Evolutionary conservation across 2,113 vertebrate species (phyloP).

Genomic region (Callopanchax toddi): DNA sequence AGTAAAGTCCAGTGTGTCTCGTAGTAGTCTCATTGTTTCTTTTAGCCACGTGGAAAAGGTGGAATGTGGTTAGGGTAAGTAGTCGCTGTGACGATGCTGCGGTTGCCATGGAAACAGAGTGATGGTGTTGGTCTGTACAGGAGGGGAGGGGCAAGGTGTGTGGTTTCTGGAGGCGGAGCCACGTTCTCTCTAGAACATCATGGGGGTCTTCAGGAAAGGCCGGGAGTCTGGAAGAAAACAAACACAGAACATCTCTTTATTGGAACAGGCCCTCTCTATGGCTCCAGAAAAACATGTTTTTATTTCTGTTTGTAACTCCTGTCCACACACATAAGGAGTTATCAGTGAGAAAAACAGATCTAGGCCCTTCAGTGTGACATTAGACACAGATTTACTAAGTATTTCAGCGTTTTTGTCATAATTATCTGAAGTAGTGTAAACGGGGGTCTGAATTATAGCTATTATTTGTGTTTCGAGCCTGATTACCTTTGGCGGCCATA

Average conservation of each 20-base stretch:
- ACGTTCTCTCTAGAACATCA: constrained; percentile 69
- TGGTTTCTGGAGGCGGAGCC: constrained; percentile 15
- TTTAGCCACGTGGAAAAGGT: constrained; percentile 32
- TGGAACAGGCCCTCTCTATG: too few species aligned
- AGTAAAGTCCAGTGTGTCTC: constrained; percentile 35
- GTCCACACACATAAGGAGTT: too few species aligned
- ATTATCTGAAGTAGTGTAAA: too few species aligned
- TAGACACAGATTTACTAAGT: too few species aligned
- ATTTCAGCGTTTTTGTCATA: too few species aligned
- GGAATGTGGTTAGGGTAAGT: constrained; percentile 16
- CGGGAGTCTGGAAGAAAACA: constrained; percentile 60
- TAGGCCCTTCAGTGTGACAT: too few species aligned
- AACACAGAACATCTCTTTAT: background rate
- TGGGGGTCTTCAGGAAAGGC: constrained; percentile 70
- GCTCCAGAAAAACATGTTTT: too few species aligned
- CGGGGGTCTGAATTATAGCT: too few species aligned
- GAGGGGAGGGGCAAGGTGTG: background rate
- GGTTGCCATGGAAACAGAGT: constrained; percentile 42
- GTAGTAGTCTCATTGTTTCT: constrained; percentile 50
- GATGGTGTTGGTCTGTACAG: constrained; percentile 52
- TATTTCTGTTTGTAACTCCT: too few species aligned
- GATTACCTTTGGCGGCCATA: too few species aligned
- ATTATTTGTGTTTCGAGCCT: too few species aligned
- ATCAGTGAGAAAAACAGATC: too few species aligned
- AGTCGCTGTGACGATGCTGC: background rate